Percentiles rank a stretch among this genome's conserved stretches.
Evolutionary conservation across 2,888 invertebrate genomes (phyloP).

Genomic region (Tipula lateralis): DNA sequence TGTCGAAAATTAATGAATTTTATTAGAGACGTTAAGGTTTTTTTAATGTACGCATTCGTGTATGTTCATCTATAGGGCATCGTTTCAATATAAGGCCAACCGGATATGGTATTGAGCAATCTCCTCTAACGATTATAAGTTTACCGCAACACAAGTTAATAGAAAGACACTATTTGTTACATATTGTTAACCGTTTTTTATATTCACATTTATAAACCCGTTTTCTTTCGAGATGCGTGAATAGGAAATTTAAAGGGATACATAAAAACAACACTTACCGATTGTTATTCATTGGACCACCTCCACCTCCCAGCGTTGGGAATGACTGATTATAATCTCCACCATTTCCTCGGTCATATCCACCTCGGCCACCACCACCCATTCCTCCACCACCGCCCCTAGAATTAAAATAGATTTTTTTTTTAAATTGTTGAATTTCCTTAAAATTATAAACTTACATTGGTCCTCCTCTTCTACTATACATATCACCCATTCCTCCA

Average conservation of each 20-base stretch:
- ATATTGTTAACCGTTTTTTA: not conserved
- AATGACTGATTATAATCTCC: slow-evolving; percentile 40
- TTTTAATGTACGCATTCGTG: not conserved
- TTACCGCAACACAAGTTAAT: not conserved
- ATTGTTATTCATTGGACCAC: slow-evolving; percentile 37
- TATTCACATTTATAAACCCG: not conserved
- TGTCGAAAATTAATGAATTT: slow-evolving; percentile 15
- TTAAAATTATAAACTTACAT: slow-evolving; percentile 35
- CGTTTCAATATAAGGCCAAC: not conserved
- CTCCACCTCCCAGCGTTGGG: slow-evolving; percentile 41
- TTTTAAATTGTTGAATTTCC: not conserved
- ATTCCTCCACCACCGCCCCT: slow-evolving; percentile 41
- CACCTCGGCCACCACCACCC: slow-evolving; percentile 32
- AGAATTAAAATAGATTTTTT: not conserved
- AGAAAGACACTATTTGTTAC: not conserved
- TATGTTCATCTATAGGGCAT: not conserved
- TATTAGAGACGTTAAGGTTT: not conserved
- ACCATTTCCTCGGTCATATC: slow-evolving; percentile 36
- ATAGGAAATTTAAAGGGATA: not conserved
- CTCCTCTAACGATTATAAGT: not conserved
- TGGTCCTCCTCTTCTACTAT: slow-evolving; percentile 50
- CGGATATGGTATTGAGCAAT: not conserved
- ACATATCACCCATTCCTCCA: slow-evolving; percentile 47
- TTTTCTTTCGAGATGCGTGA: not conserved
- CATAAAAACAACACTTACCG: slow-evolving; percentile 38